Evolutionary conservation across 2,797 vertebrate species (phyloP).

Genomic region (Amphiprion clarkii): DNA sequence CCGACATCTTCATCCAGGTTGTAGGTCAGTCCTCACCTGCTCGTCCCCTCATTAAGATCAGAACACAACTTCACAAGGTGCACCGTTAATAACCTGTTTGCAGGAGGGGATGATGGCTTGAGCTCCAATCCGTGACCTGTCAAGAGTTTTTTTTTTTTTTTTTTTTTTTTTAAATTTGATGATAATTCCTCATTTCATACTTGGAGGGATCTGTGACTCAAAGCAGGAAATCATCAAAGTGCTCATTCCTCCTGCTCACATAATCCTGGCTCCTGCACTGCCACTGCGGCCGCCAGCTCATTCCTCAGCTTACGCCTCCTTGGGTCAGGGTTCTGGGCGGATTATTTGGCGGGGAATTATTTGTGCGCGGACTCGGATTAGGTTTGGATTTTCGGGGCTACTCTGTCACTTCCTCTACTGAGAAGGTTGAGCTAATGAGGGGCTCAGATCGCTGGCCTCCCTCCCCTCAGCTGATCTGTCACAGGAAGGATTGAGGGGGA

Average conservation of each 20-base stretch:
- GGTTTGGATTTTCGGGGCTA: constrained; percentile 74
- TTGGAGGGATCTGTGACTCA: constrained; percentile 56
- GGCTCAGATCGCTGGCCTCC: constrained; percentile 56
- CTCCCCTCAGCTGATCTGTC: constrained; percentile 54
- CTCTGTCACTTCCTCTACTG: constrained; percentile 70
- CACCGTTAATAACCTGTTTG: constrained; percentile 54
- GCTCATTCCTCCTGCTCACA: constrained; percentile 47
- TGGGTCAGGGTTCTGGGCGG: constrained; percentile 70
- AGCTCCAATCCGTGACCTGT: constrained; percentile 69
- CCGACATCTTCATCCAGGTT: constrained; percentile 86
- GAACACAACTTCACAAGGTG: constrained; percentile 24
- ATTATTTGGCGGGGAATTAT: constrained; percentile 82
- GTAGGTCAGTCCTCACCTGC: constrained; percentile 85
- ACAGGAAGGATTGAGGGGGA: constrained; percentile 47
- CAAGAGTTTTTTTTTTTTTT: constrained; percentile 40
- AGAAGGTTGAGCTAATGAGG: constrained; percentile 80
- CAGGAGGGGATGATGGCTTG: constrained; percentile 46
- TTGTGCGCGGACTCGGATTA: constrained; percentile 76
- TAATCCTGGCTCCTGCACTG: constrained; percentile 69
- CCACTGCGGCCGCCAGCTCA: constrained; percentile 61
- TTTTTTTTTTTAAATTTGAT: constrained; percentile 50
- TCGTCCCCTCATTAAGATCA: constrained; percentile 46
- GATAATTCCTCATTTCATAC: constrained; percentile 80
- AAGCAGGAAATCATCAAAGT: constrained; percentile 76
- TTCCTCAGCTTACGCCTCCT: constrained; percentile 44